Conservation (phyloP, 1,140 invertebrate species). For the Listronotus oregonensis region DNA sequence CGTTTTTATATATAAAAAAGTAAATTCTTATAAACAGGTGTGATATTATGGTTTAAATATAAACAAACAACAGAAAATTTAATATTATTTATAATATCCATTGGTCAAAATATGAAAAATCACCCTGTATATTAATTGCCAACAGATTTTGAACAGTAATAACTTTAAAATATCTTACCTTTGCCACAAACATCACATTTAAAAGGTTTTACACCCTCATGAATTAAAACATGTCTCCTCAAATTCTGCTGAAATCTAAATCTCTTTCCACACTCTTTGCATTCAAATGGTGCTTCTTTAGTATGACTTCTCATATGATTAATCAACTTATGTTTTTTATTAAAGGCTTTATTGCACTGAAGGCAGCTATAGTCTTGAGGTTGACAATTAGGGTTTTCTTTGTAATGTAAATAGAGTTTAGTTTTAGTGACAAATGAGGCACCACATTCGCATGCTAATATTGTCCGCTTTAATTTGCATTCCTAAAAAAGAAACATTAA, state of each 20-base stretch:
- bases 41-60: too few species aligned
- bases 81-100: too few species aligned
- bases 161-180: constrained; percentile 21
- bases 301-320: constrained; percentile 37
- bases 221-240: constrained; percentile 34
- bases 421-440: constrained; percentile 7
- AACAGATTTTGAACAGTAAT: neutral
- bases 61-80: too few species aligned
- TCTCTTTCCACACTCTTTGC: constrained; percentile 32
- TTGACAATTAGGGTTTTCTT: constrained; percentile 10
- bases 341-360: constrained; percentile 30
- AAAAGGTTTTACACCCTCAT: constrained; percentile 35
- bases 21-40: too few species aligned
- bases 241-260: constrained; percentile 33
- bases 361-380: constrained; percentile 11
- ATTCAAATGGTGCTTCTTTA: constrained; percentile 32
- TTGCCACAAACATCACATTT: constrained; percentile 38
- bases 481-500: neutral
- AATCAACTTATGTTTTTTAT: constrained; percentile 22
- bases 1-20: too few species aligned
- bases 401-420: constrained; percentile 5
- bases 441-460: constrained; percentile 3
- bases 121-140: neutral
- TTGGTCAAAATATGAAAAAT: too few species aligned
- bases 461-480: neutral